Evolutionary conservation across 2,888 invertebrate genomes (phyloP).

Genomic region (Mystacides longicornis): DNA sequence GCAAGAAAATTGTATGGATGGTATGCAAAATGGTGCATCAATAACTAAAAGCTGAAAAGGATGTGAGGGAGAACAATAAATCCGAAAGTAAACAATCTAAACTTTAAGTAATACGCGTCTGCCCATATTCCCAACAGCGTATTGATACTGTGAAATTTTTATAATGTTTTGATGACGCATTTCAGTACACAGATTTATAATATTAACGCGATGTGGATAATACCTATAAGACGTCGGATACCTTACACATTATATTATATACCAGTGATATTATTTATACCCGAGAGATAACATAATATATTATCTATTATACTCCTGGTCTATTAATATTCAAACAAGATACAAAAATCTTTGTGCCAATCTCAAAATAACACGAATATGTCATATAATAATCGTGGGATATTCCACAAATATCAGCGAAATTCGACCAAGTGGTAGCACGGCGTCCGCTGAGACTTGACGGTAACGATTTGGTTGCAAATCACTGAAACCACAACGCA

Average conservation of each 20-base stretch:
- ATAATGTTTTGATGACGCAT: neutral
- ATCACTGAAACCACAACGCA: neutral
- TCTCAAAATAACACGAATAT: constrained; percentile 2
- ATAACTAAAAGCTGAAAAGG: too few species aligned
- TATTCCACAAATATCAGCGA: neutral
- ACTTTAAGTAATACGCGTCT: too few species aligned
- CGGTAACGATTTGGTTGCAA: too few species aligned
- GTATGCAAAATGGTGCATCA: too few species aligned
- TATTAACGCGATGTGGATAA: neutral
- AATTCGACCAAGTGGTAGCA: too few species aligned
- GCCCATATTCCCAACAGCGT: too few species aligned
- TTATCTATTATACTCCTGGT: neutral
- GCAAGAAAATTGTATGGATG: too few species aligned
- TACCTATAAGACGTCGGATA: neutral
- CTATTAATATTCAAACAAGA: neutral
- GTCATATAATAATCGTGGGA: neutral
- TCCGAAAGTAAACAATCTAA: too few species aligned
- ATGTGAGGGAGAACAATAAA: too few species aligned
- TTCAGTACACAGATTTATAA: neutral
- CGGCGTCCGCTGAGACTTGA: too few species aligned
- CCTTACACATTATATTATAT: neutral
- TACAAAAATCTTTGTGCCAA: neutral
- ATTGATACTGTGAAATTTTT: too few species aligned
- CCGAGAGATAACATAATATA: too few species aligned
- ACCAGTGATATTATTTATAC: neutral